Evolutionary conservation across 1,140 invertebrate genomes (phyloP).

Genomic region (Calliopsis andreniformis): DNA sequence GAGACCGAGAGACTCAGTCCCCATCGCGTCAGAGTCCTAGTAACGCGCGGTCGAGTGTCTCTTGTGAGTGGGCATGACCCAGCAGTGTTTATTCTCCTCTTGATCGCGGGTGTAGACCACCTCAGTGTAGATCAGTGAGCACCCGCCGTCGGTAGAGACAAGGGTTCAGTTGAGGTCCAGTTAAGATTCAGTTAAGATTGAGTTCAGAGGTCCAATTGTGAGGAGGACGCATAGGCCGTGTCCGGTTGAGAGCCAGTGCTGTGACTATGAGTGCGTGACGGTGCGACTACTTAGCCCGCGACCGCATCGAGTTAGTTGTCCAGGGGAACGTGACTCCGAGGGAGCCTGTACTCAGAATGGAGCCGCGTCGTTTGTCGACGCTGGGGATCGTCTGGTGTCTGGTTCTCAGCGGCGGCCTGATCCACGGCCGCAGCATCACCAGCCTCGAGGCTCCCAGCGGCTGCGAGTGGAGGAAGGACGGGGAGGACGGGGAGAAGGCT

Average conservation of each 20-base stretch:
- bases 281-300: background rate
- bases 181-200: no score
- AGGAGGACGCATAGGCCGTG: no score
- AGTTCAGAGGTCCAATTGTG: no score
- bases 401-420: conserved; percentile 35
- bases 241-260: background rate
- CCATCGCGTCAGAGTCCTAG: background rate
- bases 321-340: background rate
- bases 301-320: conserved; percentile 4
- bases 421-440: conserved; percentile 71
- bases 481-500: conserved; percentile 76
- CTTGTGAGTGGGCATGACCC: conserved; percentile 33
- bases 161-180: no score
- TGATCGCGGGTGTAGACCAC: no score
- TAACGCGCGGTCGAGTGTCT: background rate
- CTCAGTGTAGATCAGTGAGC: no score
- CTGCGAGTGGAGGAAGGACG: conserved; percentile 84
- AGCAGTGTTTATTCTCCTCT: conserved; percentile 30
- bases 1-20: background rate
- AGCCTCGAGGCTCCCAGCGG: conserved; percentile 83
- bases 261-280: conserved; percentile 53
- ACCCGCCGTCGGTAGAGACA: no score
- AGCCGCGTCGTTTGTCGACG: background rate
- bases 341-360: conserved; percentile 19
- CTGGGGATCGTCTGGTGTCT: conserved; percentile 51